Evolutionary conservation across 2,113 vertebrate genomes (phyloP).

Genomic region (Gobio gobio): DNA sequence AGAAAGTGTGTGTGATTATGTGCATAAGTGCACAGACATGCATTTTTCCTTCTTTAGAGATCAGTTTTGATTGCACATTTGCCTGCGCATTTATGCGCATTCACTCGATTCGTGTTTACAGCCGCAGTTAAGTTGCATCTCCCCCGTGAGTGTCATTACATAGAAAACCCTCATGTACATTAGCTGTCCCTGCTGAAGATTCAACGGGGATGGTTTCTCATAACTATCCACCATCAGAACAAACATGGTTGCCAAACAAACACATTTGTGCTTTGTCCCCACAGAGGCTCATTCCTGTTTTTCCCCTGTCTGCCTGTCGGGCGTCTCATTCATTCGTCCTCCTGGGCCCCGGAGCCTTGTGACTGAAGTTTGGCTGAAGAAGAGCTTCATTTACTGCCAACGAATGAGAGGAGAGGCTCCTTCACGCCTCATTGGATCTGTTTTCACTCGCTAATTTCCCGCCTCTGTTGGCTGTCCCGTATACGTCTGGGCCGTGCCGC

Average conservation of each 20-base stretch:
- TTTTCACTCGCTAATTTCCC: conserved; percentile 78
- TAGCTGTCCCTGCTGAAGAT: conserved; percentile 2
- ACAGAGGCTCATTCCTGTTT: conserved; percentile 40
- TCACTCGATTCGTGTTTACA: conserved; percentile 7
- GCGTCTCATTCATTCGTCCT: conserved; percentile 31
- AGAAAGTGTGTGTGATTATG: conserved; percentile 9
- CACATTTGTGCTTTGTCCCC: conserved; percentile 26
- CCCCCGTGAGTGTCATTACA: conserved; percentile 27
- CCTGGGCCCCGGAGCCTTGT: conserved; percentile 29
- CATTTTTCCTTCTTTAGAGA: conserved; percentile 13
- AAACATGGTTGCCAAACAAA: conserved; percentile 53
- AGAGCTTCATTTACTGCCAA: conserved; percentile 52
- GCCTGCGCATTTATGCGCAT: conserved; percentile 1
- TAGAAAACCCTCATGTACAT: conserved; percentile 43
- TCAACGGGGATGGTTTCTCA: conserved; percentile 8
- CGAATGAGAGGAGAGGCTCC: conserved; percentile 70
- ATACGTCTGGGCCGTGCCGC: conserved; percentile 44
- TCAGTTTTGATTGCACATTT: neutral
- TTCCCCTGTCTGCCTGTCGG: conserved; percentile 28
- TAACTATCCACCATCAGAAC: conserved; percentile 20
- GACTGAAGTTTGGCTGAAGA: conserved; percentile 36
- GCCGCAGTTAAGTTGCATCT: conserved; percentile 1
- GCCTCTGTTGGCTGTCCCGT: conserved; percentile 66
- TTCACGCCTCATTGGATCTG: conserved; percentile 79
- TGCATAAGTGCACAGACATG: conserved; percentile 27